These are phyloP conservation scores for Cyanoramphus novaezelandiae DNA, from an alignment of 2,113 vertebrate genomes.

Conservation along the genomic window DNA sequence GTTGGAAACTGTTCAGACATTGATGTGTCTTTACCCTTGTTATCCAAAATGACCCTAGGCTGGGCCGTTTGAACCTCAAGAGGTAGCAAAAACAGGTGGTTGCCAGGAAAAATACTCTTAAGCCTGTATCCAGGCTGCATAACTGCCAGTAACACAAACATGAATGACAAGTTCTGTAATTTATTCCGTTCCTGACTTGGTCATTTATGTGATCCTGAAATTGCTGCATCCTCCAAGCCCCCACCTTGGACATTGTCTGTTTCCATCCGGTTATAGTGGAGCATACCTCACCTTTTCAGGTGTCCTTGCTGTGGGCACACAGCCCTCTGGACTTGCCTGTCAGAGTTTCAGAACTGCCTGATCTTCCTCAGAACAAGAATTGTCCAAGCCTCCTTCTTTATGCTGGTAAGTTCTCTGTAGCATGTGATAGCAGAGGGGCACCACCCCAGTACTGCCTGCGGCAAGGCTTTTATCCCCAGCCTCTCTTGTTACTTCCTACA, in stretches of 20 bases:
- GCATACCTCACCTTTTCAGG: background rate
- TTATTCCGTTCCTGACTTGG: background rate
- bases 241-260: background rate
- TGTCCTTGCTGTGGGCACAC: background rate
- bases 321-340: background rate
- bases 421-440: background rate
- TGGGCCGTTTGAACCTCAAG: background rate
- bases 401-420: background rate
- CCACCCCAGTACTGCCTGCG: rapidly evolving
- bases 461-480: background rate
- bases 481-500: rapidly evolving
- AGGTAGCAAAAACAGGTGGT: background rate
- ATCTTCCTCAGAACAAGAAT: background rate
- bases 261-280: background rate
- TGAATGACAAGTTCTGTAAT: rapidly evolving
- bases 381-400: background rate
- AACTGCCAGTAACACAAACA: background rate
- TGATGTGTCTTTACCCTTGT: background rate
- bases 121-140: background rate
- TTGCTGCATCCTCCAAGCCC: background rate
- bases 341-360: background rate
- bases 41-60: background rate
- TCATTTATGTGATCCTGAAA: background rate
- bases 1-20: background rate
- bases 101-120: slow-evolving; percentile 10